These are phyloP conservation scores for Erebia ligea DNA, from an alignment of 2,888 invertebrate genomes.

Conservation along the genomic window DNA sequence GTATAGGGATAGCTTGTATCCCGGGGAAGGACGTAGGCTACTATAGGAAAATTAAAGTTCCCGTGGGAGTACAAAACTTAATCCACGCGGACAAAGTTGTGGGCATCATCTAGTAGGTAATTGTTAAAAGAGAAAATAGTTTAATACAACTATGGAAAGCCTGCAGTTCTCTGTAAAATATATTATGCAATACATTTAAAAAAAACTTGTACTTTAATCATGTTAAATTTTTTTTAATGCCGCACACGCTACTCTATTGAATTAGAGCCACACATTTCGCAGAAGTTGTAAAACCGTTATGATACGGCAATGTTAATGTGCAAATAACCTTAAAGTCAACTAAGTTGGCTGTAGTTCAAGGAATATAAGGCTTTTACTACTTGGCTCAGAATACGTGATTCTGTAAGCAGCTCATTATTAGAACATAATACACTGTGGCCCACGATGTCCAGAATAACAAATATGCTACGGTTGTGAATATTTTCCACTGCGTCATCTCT, in stretches of 20 bases:
- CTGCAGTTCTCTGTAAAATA: background rate
- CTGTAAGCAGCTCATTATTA: slow-evolving; percentile 37
- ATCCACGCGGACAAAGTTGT: too few relatives aligned
- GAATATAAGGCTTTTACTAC: slow-evolving; percentile 39
- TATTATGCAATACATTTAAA: background rate
- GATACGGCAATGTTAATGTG: slow-evolving; percentile 40
- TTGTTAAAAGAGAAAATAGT: background rate
- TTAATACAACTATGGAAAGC: background rate
- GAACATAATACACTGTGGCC: slow-evolving; percentile 32
- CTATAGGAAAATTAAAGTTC: too few relatives aligned
- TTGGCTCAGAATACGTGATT: slow-evolving; percentile 32
- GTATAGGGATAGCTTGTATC: too few relatives aligned
- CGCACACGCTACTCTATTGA: slow-evolving; percentile 25
- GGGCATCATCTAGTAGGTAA: too few relatives aligned
- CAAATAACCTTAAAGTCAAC: slow-evolving; percentile 38
- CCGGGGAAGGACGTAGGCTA: too few relatives aligned
- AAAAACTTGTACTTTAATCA: background rate
- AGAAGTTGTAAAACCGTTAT: slow-evolving; percentile 38
- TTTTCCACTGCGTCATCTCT: background rate
- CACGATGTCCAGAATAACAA: slow-evolving; percentile 23
- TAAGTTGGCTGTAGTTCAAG: slow-evolving; percentile 42
- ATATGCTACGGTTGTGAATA: background rate
- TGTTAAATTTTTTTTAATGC: background rate
- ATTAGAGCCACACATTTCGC: slow-evolving; percentile 35
- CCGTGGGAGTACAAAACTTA: too few relatives aligned